Conservation (phyloP, 1,140 invertebrate genomes). For the Calephelis virginiensis region DNA sequence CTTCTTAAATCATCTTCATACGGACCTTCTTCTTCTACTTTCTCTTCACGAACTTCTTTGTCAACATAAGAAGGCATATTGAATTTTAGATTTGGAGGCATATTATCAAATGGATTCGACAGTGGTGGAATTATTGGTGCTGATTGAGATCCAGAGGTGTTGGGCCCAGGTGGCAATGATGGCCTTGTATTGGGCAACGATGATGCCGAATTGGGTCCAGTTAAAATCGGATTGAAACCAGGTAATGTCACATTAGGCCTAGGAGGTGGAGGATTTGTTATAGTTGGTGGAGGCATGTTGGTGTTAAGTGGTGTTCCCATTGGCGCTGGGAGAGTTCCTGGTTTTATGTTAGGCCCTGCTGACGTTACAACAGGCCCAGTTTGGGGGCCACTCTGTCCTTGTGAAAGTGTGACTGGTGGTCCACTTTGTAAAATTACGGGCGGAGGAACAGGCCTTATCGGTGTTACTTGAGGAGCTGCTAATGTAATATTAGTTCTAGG, state of each 20-base stretch:
- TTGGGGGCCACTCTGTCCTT: neutral
- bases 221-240: neutral
- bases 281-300: slow-evolving; percentile 7
- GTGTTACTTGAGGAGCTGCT: neutral
- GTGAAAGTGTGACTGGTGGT: neutral
- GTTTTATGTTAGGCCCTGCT: neutral
- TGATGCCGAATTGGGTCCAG: neutral
- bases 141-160: slow-evolving; percentile 21
- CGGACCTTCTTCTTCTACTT: slow-evolving; percentile 39
- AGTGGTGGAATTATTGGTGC: slow-evolving; percentile 40
- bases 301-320: neutral
- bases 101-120: slow-evolving; percentile 61
- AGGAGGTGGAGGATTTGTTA: neutral
- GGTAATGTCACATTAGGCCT: neutral
- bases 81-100: slow-evolving; percentile 51
- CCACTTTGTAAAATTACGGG: neutral
- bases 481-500: neutral
- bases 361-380: slow-evolving; percentile 2
- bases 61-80: slow-evolving; percentile 36
- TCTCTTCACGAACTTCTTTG: slow-evolving; percentile 23
- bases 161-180: neutral
- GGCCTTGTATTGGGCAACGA: neutral
- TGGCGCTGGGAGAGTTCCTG: neutral
- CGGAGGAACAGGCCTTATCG: neutral
- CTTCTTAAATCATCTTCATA: slow-evolving; percentile 49